A percentile compares a stretch with the other conserved stretches of the same genome.
These are phyloP conservation scores for Rallus crepitans DNA, from an alignment of 2,797 vertebrate species.

Conservation along the genomic window DNA sequence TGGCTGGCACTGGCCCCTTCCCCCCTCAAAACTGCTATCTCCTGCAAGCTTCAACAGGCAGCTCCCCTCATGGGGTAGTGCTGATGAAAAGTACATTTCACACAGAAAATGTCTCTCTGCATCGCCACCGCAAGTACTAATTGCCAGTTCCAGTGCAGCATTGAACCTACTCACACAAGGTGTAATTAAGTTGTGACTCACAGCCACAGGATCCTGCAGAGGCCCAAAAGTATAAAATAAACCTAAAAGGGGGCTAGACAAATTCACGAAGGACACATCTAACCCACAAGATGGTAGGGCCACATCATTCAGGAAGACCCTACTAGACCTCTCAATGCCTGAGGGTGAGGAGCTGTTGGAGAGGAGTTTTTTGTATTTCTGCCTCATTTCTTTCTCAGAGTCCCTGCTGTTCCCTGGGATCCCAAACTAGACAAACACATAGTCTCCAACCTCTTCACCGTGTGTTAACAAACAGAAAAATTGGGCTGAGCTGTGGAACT, in stretches of 20 bases:
- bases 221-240: constrained; percentile 21
- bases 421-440: not conserved
- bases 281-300: not conserved
- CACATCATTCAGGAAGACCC: not conserved
- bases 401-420: not conserved
- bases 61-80: not conserved
- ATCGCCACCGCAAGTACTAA: not conserved
- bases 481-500: not conserved
- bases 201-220: constrained; percentile 19
- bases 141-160: not conserved
- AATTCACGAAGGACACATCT: not conserved
- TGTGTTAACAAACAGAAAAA: not conserved
- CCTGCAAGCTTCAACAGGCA: not conserved
- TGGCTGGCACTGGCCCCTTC: not conserved
- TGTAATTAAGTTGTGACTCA: constrained; percentile 64
- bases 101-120: not conserved
- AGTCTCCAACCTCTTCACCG: not conserved
- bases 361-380: not conserved
- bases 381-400: not conserved
- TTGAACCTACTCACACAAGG: constrained; percentile 25
- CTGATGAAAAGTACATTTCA: constrained; percentile 47
- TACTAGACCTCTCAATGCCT: not conserved
- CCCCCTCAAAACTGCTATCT: not conserved
- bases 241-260: not conserved
- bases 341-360: rapidly evolving